These are phyloP conservation scores for Elymnias hypermnestra DNA, from an alignment of 1,140 invertebrate genomes.

Conservation along the genomic window DNA sequence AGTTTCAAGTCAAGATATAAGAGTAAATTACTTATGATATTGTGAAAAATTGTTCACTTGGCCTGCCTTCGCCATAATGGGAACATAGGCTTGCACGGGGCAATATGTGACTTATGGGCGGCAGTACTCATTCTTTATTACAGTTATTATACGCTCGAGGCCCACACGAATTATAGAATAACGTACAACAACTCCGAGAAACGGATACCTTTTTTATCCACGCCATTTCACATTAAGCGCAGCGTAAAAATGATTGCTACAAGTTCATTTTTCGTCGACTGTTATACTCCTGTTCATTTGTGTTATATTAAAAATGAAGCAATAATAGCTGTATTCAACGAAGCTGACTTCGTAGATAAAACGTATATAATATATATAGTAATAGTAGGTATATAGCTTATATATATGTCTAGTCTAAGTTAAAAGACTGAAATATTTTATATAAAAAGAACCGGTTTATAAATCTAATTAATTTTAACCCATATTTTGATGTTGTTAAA, in stretches of 20 bases:
- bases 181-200: slow-evolving; percentile 28
- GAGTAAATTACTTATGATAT: neutral
- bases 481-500: too few relatives aligned
- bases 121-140: slow-evolving; percentile 48
- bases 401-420: too few relatives aligned
- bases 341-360: too few relatives aligned
- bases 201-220: slow-evolving; percentile 26
- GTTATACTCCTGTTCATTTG: too few relatives aligned
- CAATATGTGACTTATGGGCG: slow-evolving; percentile 58
- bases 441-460: too few relatives aligned
- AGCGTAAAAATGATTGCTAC: slow-evolving; percentile 5
- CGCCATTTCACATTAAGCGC: slow-evolving; percentile 24
- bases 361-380: too few relatives aligned
- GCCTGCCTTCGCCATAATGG: slow-evolving; percentile 32
- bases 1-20: neutral
- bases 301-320: too few relatives aligned
- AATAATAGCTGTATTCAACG: too few relatives aligned
- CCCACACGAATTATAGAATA: slow-evolving; percentile 56
- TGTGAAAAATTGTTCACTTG: slow-evolving; percentile 2
- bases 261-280: too few relatives aligned
- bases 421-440: too few relatives aligned
- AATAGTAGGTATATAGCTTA: too few relatives aligned
- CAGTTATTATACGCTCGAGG: slow-evolving; percentile 57
- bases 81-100: slow-evolving; percentile 24
- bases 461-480: too few relatives aligned